Evolutionary conservation across 1,140 invertebrate species (phyloP).

Genomic region (Brachionus rotundiformis): DNA sequence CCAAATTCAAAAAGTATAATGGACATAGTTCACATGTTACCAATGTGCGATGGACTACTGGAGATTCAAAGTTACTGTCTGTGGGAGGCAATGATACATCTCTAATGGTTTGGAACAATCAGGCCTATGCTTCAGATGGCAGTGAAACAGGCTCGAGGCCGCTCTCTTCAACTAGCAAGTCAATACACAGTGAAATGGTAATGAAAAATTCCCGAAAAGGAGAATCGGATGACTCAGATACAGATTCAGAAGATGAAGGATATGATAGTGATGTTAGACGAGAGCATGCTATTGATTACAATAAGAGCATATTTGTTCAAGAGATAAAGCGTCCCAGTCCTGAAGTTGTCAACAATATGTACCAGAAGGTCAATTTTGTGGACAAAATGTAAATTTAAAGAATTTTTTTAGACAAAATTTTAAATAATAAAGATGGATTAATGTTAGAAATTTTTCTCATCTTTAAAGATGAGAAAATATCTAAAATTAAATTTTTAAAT

Average conservation of each 20-base stretch:
- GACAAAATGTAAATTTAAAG: constrained; percentile 42
- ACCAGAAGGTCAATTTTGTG: constrained; percentile 4
- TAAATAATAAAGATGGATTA: too few species aligned
- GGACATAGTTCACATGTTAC: constrained; percentile 65
- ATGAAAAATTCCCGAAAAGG: constrained; percentile 54
- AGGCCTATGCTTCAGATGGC: not conserved
- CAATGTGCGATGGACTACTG: constrained; percentile 60
- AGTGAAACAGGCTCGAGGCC: not conserved
- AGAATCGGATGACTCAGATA: constrained; percentile 64
- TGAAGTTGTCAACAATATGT: constrained; percentile 29
- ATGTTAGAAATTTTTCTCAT: too few species aligned
- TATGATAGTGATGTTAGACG: constrained; percentile 65
- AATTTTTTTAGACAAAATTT: too few species aligned
- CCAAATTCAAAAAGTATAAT: constrained; percentile 65
- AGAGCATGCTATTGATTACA: constrained; percentile 64
- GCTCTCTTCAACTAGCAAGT: not conserved
- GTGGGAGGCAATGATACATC: constrained; percentile 63
- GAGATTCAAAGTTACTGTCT: constrained; percentile 60
- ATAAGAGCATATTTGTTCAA: constrained; percentile 20
- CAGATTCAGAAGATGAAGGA: constrained; percentile 64
- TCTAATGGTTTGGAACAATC: constrained; percentile 62
- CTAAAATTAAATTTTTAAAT: too few species aligned
- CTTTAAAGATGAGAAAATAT: too few species aligned
- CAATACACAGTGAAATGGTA: not conserved
- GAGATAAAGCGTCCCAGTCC: constrained; percentile 35